phyloP scores from a whole-genome alignment of 2,888 invertebrate genomes.

The Alloscopus bannaensis region DNA sequence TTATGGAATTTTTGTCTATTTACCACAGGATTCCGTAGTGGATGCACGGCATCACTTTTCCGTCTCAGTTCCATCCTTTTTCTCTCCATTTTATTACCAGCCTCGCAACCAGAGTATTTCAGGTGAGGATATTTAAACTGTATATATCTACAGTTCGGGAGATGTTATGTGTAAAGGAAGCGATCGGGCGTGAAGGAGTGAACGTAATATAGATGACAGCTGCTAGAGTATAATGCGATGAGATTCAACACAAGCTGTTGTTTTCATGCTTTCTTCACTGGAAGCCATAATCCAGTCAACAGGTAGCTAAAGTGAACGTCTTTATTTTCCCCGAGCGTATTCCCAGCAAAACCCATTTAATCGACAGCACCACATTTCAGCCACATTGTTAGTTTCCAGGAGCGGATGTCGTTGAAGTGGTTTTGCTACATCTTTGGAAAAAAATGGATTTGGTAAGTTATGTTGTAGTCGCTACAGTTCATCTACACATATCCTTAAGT shows the following conservation, averaged over 20 bases:
- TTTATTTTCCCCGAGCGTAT: constrained; percentile 1
- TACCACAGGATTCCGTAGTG: constrained; percentile 40
- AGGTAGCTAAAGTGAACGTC: constrained; percentile 34
- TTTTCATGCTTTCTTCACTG: constrained; percentile 5
- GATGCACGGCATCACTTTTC: constrained; percentile 33
- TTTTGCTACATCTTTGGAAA: too few species aligned
- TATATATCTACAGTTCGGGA: too few species aligned
- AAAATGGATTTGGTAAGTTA: too few species aligned
- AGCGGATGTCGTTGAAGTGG: too few species aligned
- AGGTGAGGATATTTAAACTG: neutral
- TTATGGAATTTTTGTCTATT: neutral
- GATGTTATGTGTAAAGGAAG: too few species aligned
- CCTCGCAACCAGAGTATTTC: neutral
- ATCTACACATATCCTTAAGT: neutral
- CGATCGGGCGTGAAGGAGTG: neutral
- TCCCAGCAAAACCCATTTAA: neutral
- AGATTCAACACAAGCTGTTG: neutral
- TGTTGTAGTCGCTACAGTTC: neutral
- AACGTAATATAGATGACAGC: neutral
- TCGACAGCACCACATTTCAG: neutral
- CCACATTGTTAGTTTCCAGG: neutral
- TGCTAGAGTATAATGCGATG: neutral
- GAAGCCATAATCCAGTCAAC: constrained; percentile 26
- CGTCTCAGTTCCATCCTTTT: constrained; percentile 30
- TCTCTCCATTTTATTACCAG: neutral